Evolutionary conservation across 2,888 invertebrate species (phyloP).

Genomic region (Xanthostigma xanthostigma): DNA sequence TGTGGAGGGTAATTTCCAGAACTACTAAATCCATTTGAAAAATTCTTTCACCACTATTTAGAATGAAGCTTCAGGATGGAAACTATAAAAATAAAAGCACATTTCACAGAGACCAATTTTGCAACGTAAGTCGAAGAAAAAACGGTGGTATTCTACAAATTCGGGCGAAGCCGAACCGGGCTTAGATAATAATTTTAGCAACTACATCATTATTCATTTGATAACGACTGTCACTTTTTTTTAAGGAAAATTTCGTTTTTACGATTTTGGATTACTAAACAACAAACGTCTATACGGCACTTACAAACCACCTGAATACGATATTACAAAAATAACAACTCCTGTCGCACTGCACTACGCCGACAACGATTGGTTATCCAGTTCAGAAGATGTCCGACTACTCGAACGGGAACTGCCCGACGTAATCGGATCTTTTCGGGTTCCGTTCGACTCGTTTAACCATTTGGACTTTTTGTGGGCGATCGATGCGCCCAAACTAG

Average conservation of each 20-base stretch:
- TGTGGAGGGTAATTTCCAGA: too few relatives aligned
- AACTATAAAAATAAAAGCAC: too few relatives aligned
- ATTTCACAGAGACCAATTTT: too few relatives aligned
- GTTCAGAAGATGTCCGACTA: constrained; percentile 36
- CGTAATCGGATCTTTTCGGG: constrained; percentile 37
- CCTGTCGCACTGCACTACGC: constrained; percentile 17
- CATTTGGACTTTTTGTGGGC: constrained; percentile 47
- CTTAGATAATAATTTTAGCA: too few relatives aligned
- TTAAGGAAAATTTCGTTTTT: constrained; percentile 23
- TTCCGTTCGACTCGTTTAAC: constrained; percentile 41
- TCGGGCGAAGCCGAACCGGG: too few relatives aligned
- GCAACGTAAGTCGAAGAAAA: too few relatives aligned
- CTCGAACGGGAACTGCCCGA: constrained; percentile 37
- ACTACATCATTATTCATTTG: too few relatives aligned
- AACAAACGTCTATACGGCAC: constrained; percentile 21
- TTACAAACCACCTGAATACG: constrained; percentile 22
- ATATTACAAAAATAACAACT: constrained; percentile 20
- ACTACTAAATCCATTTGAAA: too few relatives aligned
- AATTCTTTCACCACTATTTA: too few relatives aligned
- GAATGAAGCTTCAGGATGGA: too few relatives aligned
- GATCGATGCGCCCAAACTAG: constrained; percentile 24
- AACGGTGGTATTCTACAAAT: too few relatives aligned
- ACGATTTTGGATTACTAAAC: constrained; percentile 25
- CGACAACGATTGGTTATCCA: too few relatives aligned
- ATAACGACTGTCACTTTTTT: not conserved